Conservation (phyloP, 2,797 vertebrate genomes). For the Rhynchonycteris naso region DNA sequence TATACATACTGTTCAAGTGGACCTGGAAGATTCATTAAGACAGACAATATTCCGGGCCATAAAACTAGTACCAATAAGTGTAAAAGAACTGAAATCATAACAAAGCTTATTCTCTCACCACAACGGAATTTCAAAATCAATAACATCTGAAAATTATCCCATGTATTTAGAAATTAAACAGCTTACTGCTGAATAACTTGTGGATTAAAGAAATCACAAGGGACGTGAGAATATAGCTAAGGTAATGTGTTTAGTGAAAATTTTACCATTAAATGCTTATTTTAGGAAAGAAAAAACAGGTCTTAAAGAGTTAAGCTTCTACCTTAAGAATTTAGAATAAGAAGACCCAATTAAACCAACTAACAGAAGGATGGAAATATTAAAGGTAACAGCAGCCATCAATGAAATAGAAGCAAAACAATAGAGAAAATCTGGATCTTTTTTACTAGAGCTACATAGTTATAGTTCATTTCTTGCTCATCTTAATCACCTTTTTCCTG, state of each 20-base stretch:
- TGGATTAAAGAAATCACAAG: not conserved
- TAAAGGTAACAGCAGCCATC: not conserved
- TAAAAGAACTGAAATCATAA: not conserved
- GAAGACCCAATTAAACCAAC: not conserved
- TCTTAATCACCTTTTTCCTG: constrained; percentile 33
- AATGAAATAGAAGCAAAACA: not conserved
- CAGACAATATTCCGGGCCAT: not conserved
- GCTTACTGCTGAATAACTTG: not conserved
- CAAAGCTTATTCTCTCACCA: not conserved
- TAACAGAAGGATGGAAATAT: not conserved
- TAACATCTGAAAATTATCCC: not conserved
- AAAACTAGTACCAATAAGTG: not conserved
- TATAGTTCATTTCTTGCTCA: not conserved
- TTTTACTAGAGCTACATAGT: not conserved
- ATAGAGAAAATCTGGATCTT: not conserved
- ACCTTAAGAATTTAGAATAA: constrained; percentile 3
- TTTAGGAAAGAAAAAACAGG: not conserved
- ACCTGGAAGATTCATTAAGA: not conserved
- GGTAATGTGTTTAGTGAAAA: not conserved
- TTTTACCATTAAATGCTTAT: constrained; percentile 5
- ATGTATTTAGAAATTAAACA: constrained; percentile 33
- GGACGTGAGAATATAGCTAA: not conserved
- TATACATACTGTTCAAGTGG: not conserved
- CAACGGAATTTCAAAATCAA: not conserved
- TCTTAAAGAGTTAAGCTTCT: not conserved